These are phyloP conservation scores for Proales similis DNA, from an alignment of 1,140 invertebrate species.

Conservation along the genomic window DNA sequence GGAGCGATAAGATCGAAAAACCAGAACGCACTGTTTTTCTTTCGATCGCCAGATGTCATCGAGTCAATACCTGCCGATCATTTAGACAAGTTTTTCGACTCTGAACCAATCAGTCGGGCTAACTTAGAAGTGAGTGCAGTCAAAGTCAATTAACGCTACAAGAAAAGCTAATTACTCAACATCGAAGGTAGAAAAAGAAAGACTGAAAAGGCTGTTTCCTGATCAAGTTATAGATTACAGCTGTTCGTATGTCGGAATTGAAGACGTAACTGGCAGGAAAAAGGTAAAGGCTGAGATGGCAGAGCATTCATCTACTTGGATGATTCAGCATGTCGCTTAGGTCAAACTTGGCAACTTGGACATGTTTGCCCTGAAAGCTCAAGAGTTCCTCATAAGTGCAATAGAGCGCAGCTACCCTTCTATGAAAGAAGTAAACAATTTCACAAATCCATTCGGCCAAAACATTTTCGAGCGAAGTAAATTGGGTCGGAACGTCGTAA, in stretches of 20 bases:
- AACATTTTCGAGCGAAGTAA: too few relatives aligned
- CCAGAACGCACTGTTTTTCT: constrained; percentile 48
- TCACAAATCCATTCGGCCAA: too few relatives aligned
- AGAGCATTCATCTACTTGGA: background rate
- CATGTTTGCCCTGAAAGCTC: constrained; percentile 43
- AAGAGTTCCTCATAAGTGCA: constrained; percentile 43
- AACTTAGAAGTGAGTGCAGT: constrained; percentile 44
- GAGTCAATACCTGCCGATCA: constrained; percentile 43
- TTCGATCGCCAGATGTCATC: constrained; percentile 42
- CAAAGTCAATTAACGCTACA: background rate
- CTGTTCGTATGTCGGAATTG: constrained; percentile 40
- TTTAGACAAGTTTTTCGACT: constrained; percentile 43
- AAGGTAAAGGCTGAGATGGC: constrained; percentile 39
- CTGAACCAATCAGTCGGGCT: constrained; percentile 39
- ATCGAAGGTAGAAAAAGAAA: constrained; percentile 43
- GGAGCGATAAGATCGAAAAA: constrained; percentile 46
- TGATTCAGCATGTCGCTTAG: constrained; percentile 39
- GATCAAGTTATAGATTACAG: constrained; percentile 43
- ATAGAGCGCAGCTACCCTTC: constrained; percentile 42
- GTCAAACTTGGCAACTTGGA: constrained; percentile 43
- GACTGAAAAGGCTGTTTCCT: constrained; percentile 42
- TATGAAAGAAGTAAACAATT: too few relatives aligned
- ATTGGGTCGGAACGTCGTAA: too few relatives aligned
- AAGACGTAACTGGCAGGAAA: constrained; percentile 41
- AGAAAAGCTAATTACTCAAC: background rate